Conservation (phyloP, 2,113 vertebrate genomes). For the Zapus hudsonius region DNA sequence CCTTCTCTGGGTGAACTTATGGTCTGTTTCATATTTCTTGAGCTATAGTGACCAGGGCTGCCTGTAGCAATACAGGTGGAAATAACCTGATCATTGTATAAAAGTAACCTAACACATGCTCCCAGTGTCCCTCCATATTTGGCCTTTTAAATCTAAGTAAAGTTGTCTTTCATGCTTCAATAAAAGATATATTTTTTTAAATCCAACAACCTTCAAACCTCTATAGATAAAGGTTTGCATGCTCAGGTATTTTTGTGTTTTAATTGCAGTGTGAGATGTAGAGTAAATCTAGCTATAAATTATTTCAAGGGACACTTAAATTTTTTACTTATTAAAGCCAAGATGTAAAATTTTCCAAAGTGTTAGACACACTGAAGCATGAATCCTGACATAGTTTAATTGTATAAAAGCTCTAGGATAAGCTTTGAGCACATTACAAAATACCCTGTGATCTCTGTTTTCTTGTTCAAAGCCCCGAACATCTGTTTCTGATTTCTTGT, state of each 20-base stretch:
- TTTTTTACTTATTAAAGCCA: slow-evolving; percentile 29
- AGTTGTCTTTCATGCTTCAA: background rate
- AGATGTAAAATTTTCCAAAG: slow-evolving; percentile 46
- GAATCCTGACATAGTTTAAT: slow-evolving; percentile 30
- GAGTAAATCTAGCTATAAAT: slow-evolving; percentile 16
- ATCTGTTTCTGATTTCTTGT: slow-evolving; percentile 63
- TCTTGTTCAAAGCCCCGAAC: slow-evolving; percentile 47
- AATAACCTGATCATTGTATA: background rate
- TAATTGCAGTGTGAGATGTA: background rate
- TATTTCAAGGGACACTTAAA: background rate
- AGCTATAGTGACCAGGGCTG: slow-evolving; percentile 5
- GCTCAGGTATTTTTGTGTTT: background rate
- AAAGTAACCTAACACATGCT: background rate
- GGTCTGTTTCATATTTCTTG: slow-evolving; percentile 6
- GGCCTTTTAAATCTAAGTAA: background rate
- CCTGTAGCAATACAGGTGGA: background rate
- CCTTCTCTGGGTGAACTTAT: background rate
- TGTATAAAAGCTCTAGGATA: slow-evolving; percentile 42
- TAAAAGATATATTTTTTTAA: background rate
- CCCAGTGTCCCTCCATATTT: background rate
- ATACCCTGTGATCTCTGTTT: slow-evolving; percentile 42
- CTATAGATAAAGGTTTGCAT: background rate
- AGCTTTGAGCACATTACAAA: slow-evolving; percentile 55
- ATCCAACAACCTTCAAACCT: background rate
- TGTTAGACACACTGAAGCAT: background rate